Conservation (phyloP, 2,888 invertebrate genomes). For the Ichneumoninae sp. region DNA sequence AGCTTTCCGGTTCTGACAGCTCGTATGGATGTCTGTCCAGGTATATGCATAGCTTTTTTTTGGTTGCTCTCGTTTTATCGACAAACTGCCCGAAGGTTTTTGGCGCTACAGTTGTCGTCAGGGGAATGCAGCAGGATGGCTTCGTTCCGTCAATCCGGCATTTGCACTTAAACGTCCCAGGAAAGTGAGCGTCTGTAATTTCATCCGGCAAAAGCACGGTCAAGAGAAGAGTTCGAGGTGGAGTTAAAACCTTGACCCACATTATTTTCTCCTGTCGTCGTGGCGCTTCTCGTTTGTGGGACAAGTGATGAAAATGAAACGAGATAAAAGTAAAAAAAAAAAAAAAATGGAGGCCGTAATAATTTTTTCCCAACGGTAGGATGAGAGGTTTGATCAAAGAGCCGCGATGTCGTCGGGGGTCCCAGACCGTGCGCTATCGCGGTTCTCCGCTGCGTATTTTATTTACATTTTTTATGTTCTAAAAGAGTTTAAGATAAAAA, state of each 20-base stretch:
- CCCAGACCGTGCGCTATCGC: conserved; percentile 22
- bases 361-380: conserved; percentile 13
- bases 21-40: neutral
- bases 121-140: neutral
- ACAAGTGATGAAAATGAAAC: neutral
- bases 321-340: conserved; percentile 11
- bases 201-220: neutral
- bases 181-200: neutral
- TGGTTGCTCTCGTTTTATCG: neutral
- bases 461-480: conserved; percentile 49
- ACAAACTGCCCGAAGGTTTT: conserved; percentile 4
- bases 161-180: neutral
- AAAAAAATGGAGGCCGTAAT: conserved; percentile 8
- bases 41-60: neutral
- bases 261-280: conserved; percentile 13
- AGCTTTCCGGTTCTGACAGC: neutral
- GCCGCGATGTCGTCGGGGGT: conserved; percentile 10
- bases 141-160: neutral
- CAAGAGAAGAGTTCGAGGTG: neutral
- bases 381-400: conserved; percentile 46
- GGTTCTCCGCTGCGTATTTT: conserved; percentile 48
- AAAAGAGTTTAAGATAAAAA: conserved; percentile 27
- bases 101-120: neutral
- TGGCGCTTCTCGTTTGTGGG: conserved; percentile 18
- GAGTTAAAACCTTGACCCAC: conserved; percentile 38